Conservation (phyloP, 2,797 vertebrate genomes). For the Strix occidentalis region DNA sequence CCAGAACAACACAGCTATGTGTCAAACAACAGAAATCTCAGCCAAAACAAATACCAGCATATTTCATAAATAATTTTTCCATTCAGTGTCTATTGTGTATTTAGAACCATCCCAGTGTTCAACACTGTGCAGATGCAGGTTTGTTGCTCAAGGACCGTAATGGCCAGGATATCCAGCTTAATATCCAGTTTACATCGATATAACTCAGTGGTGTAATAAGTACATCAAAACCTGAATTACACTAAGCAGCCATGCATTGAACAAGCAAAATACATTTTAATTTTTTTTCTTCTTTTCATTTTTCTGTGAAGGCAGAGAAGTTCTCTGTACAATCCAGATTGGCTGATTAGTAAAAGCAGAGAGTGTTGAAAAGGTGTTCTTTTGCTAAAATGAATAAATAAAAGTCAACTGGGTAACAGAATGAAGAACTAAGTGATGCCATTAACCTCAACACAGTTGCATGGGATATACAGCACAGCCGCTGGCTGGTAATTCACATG, state of each 20-base stretch:
- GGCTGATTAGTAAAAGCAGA: background rate
- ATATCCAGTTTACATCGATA: rapidly evolving
- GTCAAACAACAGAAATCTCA: background rate
- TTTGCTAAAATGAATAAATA: background rate
- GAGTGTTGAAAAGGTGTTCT: background rate
- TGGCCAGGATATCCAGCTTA: rapidly evolving
- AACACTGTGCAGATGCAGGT: background rate
- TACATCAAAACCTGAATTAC: background rate
- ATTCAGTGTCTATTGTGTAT: background rate
- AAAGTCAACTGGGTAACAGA: background rate
- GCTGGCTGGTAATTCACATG: background rate
- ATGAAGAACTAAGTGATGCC: background rate
- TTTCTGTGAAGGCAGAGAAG: background rate
- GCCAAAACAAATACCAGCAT: background rate
- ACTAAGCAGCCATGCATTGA: background rate
- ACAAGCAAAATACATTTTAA: background rate
- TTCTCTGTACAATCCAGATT: background rate
- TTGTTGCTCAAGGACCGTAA: background rate
- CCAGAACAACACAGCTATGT: background rate
- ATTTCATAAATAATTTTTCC: background rate
- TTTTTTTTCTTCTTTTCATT: background rate
- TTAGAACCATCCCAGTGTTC: background rate
- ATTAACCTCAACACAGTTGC: background rate
- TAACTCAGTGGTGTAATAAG: background rate
- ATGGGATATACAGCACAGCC: background rate